Percentiles rank a stretch among this genome's conserved stretches.
These are phyloP conservation scores for Danaus chrysippus DNA, from an alignment of 2,888 invertebrate genomes.

Conservation along the genomic window DNA sequence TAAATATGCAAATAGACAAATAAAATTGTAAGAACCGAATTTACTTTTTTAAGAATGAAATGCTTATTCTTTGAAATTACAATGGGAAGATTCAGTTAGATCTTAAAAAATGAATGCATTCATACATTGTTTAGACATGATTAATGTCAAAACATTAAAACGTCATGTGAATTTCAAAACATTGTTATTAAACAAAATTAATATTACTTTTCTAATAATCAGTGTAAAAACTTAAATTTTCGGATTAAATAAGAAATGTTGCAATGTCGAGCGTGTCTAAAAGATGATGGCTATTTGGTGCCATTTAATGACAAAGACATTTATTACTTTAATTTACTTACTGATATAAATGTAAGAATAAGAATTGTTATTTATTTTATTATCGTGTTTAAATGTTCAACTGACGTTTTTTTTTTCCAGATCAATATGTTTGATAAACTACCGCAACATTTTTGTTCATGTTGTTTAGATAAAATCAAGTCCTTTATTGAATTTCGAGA, in stretches of 20 bases:
- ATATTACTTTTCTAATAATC: too few relatives aligned
- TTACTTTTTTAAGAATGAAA: too few relatives aligned
- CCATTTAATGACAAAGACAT: conserved; percentile 45
- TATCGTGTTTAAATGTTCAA: neutral
- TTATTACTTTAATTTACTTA: conserved; percentile 51
- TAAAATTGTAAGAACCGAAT: too few relatives aligned
- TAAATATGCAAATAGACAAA: too few relatives aligned
- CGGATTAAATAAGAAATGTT: conserved; percentile 37
- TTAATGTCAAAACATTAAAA: too few relatives aligned
- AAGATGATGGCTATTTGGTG: conserved; percentile 36
- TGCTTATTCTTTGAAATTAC: too few relatives aligned
- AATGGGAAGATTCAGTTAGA: too few relatives aligned
- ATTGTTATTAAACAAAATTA: too few relatives aligned
- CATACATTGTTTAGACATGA: too few relatives aligned
- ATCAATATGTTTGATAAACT: conserved; percentile 44
- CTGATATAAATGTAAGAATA: conserved; percentile 53
- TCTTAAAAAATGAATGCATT: too few relatives aligned
- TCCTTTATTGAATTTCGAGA: conserved; percentile 49
- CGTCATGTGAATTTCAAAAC: too few relatives aligned
- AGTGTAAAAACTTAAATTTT: too few relatives aligned
- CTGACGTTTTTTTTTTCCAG: conserved; percentile 39
- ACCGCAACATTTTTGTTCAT: conserved; percentile 48
- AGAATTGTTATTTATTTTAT: neutral
- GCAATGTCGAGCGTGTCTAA: conserved; percentile 57
- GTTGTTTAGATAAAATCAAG: conserved; percentile 43